Conservation (phyloP, 2,113 vertebrate species). For the Eretmochelys imbricata region DNA sequence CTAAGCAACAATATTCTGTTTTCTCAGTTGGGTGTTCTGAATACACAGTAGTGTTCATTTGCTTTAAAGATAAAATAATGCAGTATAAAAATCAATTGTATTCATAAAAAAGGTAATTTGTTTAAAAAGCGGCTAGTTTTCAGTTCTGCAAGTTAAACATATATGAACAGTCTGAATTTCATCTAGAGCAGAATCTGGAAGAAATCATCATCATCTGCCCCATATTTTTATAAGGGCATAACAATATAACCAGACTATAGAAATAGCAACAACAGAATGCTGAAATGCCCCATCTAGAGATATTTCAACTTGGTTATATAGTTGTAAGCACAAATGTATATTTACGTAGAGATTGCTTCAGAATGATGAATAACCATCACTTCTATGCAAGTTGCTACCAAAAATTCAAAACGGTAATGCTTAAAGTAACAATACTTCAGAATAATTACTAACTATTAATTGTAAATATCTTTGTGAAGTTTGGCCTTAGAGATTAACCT, state of each 20-base stretch:
- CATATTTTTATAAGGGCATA: background rate
- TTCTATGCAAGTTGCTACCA: background rate
- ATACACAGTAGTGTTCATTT: background rate
- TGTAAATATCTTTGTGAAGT: constrained; percentile 15
- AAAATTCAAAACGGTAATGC: background rate
- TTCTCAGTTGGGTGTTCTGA: background rate
- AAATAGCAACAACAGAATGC: background rate
- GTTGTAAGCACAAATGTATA: background rate
- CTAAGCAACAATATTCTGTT: background rate
- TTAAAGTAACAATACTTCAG: constrained; percentile 9
- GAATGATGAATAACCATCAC: background rate
- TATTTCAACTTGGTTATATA: background rate
- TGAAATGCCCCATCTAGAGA: background rate
- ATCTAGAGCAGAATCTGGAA: background rate
- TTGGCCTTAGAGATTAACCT: background rate
- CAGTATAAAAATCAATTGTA: background rate
- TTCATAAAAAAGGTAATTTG: background rate
- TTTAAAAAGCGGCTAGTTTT: background rate
- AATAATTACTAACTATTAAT: constrained; percentile 17
- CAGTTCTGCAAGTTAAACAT: constrained; percentile 1
- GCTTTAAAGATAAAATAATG: background rate
- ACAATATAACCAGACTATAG: background rate
- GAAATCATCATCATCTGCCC: background rate
- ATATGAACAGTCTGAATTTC: background rate
- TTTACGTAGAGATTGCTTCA: constrained; percentile 10